Evolutionary conservation across 2,797 vertebrate genomes (phyloP), one percentile per base, ranked within the genome.

Genomic region (Gallinago solitaria): DNA sequence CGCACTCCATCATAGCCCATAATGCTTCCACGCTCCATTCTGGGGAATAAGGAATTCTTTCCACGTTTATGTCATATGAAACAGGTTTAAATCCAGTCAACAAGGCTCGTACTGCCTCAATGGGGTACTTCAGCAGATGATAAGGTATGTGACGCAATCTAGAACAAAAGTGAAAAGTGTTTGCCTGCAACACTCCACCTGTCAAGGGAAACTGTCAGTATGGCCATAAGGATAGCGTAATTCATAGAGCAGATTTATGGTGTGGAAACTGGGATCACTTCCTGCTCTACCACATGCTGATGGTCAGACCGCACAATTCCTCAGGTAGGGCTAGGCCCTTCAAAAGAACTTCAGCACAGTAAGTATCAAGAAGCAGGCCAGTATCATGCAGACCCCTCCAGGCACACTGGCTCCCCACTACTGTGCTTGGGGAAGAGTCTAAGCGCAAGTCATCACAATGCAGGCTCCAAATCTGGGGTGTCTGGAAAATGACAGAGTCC

Each of bases 51-150:
- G 99, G 98, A 94, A 99, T 97, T 92, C 98, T 96, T 14, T 97
- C 75, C 30, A 79, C 53, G 0, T 97, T 84, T 7, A 15, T 41
- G 68, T 96, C 97, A 27, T 32, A 47, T 4, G 63, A 54, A 4
- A 98, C 97, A 21, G 99, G 98, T 92, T 98, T 99, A 95, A 99
- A 99, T 51, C 99, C 99, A 13, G 98, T 97, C 65, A 99, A 92
- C 23, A 96, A 96, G 21, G 98, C 99, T 91, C 97, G 98, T 21
- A 99, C 84, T 11, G 98, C 99, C 70, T 64, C 96, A 12, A 93
- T 83, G 4, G 99, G 99, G 41, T 99, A 99, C 48, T 92, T 83
- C 94, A 99, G 97, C 65, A 99, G 98, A 11, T 97, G 86, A 2
- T 78, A 47, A 8, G 98, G 99, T 74, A 99, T 98, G 82, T 98